These are phyloP conservation scores for Opisthograptis luteolata DNA, from an alignment of 2,888 invertebrate genomes.

Conservation along the genomic window DNA sequence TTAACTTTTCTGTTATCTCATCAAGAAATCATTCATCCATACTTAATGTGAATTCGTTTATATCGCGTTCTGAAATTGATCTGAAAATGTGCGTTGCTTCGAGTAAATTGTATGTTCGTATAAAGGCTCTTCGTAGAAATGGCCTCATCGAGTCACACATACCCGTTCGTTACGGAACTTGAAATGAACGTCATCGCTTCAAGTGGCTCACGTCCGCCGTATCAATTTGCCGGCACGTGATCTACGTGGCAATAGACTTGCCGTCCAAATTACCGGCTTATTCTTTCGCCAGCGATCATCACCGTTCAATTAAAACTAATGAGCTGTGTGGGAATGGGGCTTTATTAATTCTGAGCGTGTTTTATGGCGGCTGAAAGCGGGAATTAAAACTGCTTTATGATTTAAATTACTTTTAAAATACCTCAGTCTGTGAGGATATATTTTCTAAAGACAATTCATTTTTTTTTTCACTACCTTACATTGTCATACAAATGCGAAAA, in stretches of 20 bases:
- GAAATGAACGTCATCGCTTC: slow-evolving; percentile 64
- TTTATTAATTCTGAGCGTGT: slow-evolving; percentile 37
- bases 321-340: slow-evolving; percentile 41
- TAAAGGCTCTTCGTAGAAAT: slow-evolving; percentile 2
- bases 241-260: slow-evolving; percentile 54
- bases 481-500: too few relatives aligned
- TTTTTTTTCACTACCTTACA: too few relatives aligned
- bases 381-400: neutral
- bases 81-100: neutral
- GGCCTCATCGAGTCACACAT: slow-evolving; percentile 14
- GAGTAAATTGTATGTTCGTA: neutral
- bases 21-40: too few relatives aligned
- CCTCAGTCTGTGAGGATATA: too few relatives aligned
- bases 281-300: slow-evolving; percentile 58
- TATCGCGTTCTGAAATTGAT: neutral
- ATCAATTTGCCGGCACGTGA: slow-evolving; percentile 71
- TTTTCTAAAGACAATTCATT: too few relatives aligned
- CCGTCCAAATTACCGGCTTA: slow-evolving; percentile 52
- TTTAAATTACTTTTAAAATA: too few relatives aligned
- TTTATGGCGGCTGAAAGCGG: neutral
- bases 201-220: slow-evolving; percentile 67
- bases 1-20: too few relatives aligned
- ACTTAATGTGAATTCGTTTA: too few relatives aligned
- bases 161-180: slow-evolving; percentile 47
- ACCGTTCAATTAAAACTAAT: slow-evolving; percentile 59